Evolutionary conservation across 2,888 invertebrate species (phyloP), one percentile per base, ranked within the genome.

Genomic region (Allophyes oxyacanthae): DNA sequence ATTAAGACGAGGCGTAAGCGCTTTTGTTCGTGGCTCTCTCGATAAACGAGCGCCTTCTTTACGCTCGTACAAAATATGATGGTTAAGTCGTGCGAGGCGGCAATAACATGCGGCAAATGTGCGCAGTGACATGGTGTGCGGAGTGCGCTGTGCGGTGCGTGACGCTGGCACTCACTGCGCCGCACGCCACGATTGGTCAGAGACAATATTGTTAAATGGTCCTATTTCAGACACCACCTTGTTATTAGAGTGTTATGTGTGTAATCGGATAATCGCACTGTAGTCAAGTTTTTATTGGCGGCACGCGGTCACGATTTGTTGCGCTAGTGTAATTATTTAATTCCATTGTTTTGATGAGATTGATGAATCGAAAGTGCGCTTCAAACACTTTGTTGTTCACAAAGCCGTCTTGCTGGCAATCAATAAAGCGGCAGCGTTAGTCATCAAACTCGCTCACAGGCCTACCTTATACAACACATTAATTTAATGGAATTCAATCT

Each of bases 1-100:
- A 94, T 94, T 92, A 92, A 92, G 92, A 94, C 88, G 89, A 90
- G 88, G 85, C 81, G 79, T 87, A 88, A 89, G 86, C 83, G 87
- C 89, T 87, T 91, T 92, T 92, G 92, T 92, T 90, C 87, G 87
- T 83, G 85, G 84, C 81, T 84, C 81, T 85, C 82, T 85, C 85
- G 85, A 86, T 89, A 86, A 90, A 89, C 84, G 87, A 76, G 80
- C 67, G 78, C 75, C 77, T 78, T 75, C 75, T 83, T 83, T 82
- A 80, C 79, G 82, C 80, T 79, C 73, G 68, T 77, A 83, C 83
- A 81, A 82, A n/a, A n/a, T n/a, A 83, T 84, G 82, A 81, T 77
- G 72, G 80, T 73, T 64, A 75, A 79, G 78, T 84, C 87, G 82
- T 85, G 86, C 81, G 81, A 80, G 78, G 67, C 65, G 77, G 77